Evolutionary conservation across 2,888 invertebrate species (phyloP).

Genomic region (Phrixothrix hirtus): DNA sequence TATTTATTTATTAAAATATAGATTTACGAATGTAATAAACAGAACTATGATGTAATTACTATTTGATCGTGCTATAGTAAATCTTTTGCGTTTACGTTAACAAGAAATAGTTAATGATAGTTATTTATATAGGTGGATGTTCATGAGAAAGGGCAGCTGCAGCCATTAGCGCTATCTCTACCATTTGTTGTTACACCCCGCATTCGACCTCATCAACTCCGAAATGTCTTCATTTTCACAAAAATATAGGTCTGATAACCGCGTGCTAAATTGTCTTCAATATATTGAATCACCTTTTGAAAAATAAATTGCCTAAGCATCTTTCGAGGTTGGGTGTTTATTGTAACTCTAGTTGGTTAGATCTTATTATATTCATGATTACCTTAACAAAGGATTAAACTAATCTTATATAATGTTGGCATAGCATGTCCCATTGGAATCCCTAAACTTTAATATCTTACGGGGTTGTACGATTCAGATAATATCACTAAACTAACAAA

Average conservation of each 20-base stretch:
- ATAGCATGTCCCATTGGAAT: conserved; percentile 12
- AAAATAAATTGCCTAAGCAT: no score
- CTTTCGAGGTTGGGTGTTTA: no score
- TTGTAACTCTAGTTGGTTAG: no score
- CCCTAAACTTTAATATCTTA: conserved; percentile 7
- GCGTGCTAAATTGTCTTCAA: conserved; percentile 26
- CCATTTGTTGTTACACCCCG: conserved; percentile 40
- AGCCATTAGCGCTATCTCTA: conserved; percentile 52
- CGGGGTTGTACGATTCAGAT: background rate
- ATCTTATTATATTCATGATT: conserved; percentile 1
- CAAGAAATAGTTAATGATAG: conserved; percentile 50
- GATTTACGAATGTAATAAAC: no score
- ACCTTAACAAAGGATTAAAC: conserved; percentile 15
- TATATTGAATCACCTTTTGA: conserved; percentile 12
- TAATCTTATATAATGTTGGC: conserved; percentile 15
- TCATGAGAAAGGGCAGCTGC: conserved; percentile 52
- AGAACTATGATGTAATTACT: no score
- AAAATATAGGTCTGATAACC: conserved; percentile 40
- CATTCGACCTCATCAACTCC: conserved; percentile 44
- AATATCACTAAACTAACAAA: background rate
- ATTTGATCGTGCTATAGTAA: no score
- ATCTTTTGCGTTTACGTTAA: conserved; percentile 20
- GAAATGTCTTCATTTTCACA: conserved; percentile 45
- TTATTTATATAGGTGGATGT: conserved; percentile 54
- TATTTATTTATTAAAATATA: background rate